These are phyloP conservation scores for Zaprionus ghesquierei DNA, from an alignment of 1,140 invertebrate genomes.

Conservation along the genomic window DNA sequence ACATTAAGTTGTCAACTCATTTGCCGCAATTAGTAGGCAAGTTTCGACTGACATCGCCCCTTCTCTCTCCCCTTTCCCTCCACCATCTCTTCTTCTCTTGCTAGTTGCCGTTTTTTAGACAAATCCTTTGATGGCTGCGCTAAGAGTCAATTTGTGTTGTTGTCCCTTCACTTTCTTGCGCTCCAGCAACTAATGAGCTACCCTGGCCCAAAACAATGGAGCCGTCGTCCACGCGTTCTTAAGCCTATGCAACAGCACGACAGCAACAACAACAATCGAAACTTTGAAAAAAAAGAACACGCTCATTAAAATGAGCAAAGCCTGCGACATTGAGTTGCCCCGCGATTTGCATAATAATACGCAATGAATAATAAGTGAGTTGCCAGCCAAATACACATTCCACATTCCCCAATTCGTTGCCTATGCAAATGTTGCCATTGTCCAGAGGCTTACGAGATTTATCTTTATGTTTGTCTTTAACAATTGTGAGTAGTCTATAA, in stretches of 20 bases:
- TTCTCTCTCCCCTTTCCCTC: background rate
- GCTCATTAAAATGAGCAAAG: slow-evolving; percentile 48
- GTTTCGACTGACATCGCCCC: background rate
- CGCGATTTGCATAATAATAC: slow-evolving; percentile 80
- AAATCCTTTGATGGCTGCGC: slow-evolving; percentile 74
- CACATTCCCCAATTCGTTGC: background rate
- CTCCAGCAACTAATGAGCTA: slow-evolving; percentile 24
- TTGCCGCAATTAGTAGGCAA: slow-evolving; percentile 64
- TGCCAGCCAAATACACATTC: slow-evolving; percentile 12
- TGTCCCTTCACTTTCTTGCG: background rate
- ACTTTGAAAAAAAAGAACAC: slow-evolving; percentile 28
- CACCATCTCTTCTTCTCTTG: no score
- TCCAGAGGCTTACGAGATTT: background rate
- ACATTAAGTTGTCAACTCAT: slow-evolving; percentile 81
- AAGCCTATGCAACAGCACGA: slow-evolving; percentile 32
- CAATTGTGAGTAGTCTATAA: background rate
- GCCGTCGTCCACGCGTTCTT: background rate
- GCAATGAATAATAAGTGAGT: slow-evolving; percentile 67
- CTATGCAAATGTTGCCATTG: slow-evolving; percentile 58
- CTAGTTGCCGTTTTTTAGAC: background rate
- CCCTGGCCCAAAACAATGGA: slow-evolving; percentile 22
- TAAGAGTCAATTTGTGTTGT: slow-evolving; percentile 70
- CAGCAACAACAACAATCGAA: slow-evolving; percentile 25
- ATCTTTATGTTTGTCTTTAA: background rate
- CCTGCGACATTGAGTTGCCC: slow-evolving; percentile 23